These are phyloP conservation scores for Gorsachius goisagi DNA, from an alignment of 2,113 vertebrate species.

Conservation along the genomic window DNA sequence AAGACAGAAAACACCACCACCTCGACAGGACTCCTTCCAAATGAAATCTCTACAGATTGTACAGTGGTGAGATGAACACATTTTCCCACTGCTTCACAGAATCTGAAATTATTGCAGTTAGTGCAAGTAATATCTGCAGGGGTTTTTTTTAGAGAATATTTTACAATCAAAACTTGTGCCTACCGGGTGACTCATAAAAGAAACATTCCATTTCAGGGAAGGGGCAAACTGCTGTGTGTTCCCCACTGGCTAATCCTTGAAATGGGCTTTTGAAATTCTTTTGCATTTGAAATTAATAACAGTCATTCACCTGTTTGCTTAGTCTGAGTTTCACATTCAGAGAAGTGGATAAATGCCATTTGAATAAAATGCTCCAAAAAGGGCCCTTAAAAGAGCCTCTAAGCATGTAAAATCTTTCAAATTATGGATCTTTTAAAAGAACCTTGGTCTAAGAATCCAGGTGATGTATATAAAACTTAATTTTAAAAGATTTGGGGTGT, in stretches of 20 bases:
- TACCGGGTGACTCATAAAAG: constrained; percentile 11
- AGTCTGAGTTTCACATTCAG: not conserved
- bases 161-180: constrained; percentile 31
- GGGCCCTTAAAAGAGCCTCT: not conserved
- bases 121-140: not conserved
- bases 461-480: not conserved
- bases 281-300: constrained; percentile 17
- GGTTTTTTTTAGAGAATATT: not conserved
- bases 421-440: not conserved
- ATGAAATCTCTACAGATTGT: constrained; percentile 2
- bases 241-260: constrained; percentile 30
- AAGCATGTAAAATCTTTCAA: not conserved
- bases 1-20: not conserved
- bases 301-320: constrained; percentile 15
- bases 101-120: constrained; percentile 16
- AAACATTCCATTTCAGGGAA: constrained; percentile 18
- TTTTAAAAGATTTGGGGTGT: not conserved
- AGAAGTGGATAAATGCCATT: not conserved
- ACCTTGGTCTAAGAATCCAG: not conserved
- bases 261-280: constrained; percentile 30
- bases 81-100: constrained; percentile 24
- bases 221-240: constrained; percentile 7
- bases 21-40: not conserved
- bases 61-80: not conserved
- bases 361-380: not conserved